Evolutionary conservation across 2,888 invertebrate species (phyloP).

Genomic region (Erebia epiphron): DNA sequence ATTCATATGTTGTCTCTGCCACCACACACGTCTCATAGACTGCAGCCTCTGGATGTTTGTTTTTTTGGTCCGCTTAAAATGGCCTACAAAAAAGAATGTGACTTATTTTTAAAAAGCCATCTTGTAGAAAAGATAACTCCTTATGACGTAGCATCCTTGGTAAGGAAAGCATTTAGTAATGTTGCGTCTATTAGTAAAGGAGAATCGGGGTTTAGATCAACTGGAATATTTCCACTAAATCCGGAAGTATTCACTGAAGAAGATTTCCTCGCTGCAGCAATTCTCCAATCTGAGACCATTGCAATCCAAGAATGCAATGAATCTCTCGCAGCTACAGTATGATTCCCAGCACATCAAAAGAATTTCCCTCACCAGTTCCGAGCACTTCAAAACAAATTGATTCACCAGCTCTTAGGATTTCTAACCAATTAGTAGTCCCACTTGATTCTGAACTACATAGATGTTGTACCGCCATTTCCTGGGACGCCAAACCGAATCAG

Average conservation of each 20-base stretch:
- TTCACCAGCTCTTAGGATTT: background rate
- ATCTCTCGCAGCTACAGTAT: background rate
- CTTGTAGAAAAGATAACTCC: background rate
- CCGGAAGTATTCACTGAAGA: background rate
- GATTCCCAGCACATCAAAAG: background rate
- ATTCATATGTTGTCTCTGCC: constrained; percentile 43
- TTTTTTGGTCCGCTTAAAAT: constrained; percentile 34
- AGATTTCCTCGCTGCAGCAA: background rate
- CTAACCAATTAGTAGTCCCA: background rate
- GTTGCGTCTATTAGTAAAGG: background rate
- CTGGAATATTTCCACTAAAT: background rate
- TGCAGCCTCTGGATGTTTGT: constrained; percentile 44
- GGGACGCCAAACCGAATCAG: background rate
- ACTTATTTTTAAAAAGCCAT: background rate
- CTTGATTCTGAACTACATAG: no score
- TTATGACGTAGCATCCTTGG: background rate
- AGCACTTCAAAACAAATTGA: background rate
- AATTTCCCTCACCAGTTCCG: background rate
- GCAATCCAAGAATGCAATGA: background rate
- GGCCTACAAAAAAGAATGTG: background rate
- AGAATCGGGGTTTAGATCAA: background rate
- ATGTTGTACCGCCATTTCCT: no score
- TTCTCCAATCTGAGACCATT: background rate
- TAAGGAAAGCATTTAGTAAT: background rate
- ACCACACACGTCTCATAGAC: constrained; percentile 42